Base-by-base conservation (phyloP, 2,113 vertebrate species). In the Catharus minimus region DNA sequence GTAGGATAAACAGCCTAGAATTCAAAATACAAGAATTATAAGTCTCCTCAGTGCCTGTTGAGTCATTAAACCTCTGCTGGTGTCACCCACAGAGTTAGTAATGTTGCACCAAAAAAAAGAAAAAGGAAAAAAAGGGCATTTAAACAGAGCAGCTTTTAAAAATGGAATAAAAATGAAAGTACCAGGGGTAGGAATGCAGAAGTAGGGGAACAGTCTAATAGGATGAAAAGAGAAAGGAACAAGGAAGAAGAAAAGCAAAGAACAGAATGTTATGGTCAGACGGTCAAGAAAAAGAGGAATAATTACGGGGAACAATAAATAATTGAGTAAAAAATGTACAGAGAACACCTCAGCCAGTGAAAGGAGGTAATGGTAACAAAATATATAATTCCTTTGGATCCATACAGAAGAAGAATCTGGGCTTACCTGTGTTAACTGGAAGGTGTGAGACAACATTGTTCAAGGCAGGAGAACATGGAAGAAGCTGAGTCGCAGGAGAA, bases 341-440 rank as follows among this genome's bases (percentile, higher is more conserved):
- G 75, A 56, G 30, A 53, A 41, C 7, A 6, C 86, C 24, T 62
- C 28, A 64, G 43, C 13, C 0, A 0, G 33, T 74, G 39, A 82
- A 71, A 64, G 14, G 43, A 69, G 23, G 22, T 57, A 90, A 32
- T 13, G 16, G 53, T 21, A 47, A 44, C 6, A 33, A 33, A 91
- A 64, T 49, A 32, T 1, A 27, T 8, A 2, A 10, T 52, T 28
- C 72, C 15, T 87, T 85, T 60, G 6, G 11, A 27, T 75, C 15
- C 38, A 10, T 72, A n/a, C 8, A 46, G 26, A 82, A 64, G 26
- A 82, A 67, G 49, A 81, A 80, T 41, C 39, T 57, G 21, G 19
- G 27, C 72, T 92, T 95, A 94, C 93, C 93, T 77, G 55, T 36
- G 22, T 76, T 27, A 80, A 36, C 11, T 62, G 78, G 39, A 75